phyloP scores from a whole-genome alignment of 2,797 vertebrate genomes.

The Odontamblyopus lacepedii region DNA sequence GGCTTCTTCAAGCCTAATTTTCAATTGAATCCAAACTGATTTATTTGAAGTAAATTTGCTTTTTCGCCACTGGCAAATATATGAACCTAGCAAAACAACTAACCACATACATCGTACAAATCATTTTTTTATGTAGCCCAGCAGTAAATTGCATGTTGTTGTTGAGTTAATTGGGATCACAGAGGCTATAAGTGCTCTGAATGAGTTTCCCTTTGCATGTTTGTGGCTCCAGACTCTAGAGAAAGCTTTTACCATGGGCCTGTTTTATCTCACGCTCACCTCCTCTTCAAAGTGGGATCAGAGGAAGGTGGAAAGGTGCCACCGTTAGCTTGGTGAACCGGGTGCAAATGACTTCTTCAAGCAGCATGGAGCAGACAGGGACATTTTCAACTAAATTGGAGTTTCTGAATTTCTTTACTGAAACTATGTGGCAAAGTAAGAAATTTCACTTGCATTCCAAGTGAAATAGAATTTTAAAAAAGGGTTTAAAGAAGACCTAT shows the following conservation, averaged over 20 bases:
- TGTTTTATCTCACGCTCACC: background rate
- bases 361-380: background rate
- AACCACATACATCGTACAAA: background rate
- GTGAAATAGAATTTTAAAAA: no score
- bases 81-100: background rate
- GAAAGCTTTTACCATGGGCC: background rate
- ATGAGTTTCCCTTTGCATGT: conserved; percentile 5
- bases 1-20: no score
- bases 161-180: conserved; percentile 20
- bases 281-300: conserved; percentile 10
- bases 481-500: no score
- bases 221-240: conserved; percentile 2
- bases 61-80: no score
- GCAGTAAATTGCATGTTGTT: background rate
- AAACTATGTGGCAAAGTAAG: background rate
- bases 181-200: background rate
- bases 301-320: conserved; percentile 7
- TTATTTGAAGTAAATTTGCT: no score
- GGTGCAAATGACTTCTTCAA: conserved; percentile 10
- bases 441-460: background rate
- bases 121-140: background rate
- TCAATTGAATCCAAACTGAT: no score
- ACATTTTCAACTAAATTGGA: background rate
- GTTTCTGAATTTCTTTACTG: background rate
- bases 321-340: conserved; percentile 7